Conservation (phyloP, 2,888 invertebrate genomes). For the Rhagium mordax region DNA sequence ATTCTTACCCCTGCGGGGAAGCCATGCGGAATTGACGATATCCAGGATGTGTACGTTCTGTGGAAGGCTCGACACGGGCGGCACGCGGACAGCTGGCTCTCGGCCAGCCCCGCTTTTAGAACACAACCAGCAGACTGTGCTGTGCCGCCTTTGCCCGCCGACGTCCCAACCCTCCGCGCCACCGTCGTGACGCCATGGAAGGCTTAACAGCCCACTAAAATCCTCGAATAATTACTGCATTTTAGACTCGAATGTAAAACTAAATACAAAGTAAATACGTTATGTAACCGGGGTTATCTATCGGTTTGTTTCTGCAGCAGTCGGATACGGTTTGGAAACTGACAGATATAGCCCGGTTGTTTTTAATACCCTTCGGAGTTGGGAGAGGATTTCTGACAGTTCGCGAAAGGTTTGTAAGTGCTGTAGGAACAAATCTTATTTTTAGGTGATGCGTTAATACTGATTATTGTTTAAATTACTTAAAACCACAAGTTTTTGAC, state of each 20-base stretch:
- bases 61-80: slow-evolving; percentile 59
- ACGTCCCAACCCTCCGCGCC: slow-evolving; percentile 29
- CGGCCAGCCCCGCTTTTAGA: slow-evolving; percentile 65
- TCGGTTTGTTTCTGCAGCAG: too few relatives aligned
- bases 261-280: not conserved
- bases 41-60: slow-evolving; percentile 46
- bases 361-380: too few relatives aligned
- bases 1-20: slow-evolving; percentile 12
- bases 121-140: slow-evolving; percentile 63
- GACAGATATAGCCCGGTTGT: too few relatives aligned
- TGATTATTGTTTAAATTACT: too few relatives aligned
- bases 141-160: slow-evolving; percentile 38
- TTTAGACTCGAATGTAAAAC: not conserved
- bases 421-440: too few relatives aligned
- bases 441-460: too few relatives aligned
- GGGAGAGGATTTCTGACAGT: too few relatives aligned
- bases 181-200: slow-evolving; percentile 5
- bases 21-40: slow-evolving; percentile 39
- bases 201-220: slow-evolving; percentile 16
- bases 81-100: slow-evolving; percentile 64
- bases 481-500: too few relatives aligned
- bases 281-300: slow-evolving; percentile 1
- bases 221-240: not conserved
- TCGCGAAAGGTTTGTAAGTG: too few relatives aligned
- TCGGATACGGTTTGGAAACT: too few relatives aligned